phyloP scores from a whole-genome alignment of 2,113 vertebrate genomes.

The Barbus barbus region DNA sequence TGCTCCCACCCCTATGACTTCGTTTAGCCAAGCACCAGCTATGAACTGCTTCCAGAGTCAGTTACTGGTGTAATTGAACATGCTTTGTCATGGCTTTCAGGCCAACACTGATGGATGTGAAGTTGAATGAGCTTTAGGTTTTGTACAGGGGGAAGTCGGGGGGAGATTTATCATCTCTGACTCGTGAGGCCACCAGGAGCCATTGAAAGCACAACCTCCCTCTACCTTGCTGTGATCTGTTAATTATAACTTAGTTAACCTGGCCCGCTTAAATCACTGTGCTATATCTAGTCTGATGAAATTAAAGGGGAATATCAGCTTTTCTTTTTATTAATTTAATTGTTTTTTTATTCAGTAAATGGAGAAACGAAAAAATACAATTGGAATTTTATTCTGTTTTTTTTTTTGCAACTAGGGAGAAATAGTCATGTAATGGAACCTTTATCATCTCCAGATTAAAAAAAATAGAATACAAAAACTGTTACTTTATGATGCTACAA shows the following conservation, averaged over 20 bases:
- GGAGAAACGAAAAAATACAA: no score
- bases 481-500: not conserved
- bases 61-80: constrained; percentile 84
- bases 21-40: constrained; percentile 68
- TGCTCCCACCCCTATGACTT: constrained; percentile 62
- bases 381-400: not conserved
- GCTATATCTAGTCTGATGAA: constrained; percentile 54
- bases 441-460: not conserved
- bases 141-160: constrained; percentile 80
- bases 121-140: constrained; percentile 90
- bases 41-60: constrained; percentile 84
- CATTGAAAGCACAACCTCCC: constrained; percentile 77
- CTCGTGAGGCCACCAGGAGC: constrained; percentile 81
- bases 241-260: constrained; percentile 79
- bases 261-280: constrained; percentile 67
- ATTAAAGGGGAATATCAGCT: constrained; percentile 28
- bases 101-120: constrained; percentile 88
- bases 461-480: not conserved
- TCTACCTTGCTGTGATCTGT: constrained; percentile 69
- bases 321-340: not conserved
- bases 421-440: not conserved
- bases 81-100: constrained; percentile 88
- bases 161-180: constrained; percentile 85
- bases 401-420: not conserved
- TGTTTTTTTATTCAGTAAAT: not conserved